Conservation (phyloP, 64 coral and sea anemone species). For the Catalaphyllia jardinei region DNA sequence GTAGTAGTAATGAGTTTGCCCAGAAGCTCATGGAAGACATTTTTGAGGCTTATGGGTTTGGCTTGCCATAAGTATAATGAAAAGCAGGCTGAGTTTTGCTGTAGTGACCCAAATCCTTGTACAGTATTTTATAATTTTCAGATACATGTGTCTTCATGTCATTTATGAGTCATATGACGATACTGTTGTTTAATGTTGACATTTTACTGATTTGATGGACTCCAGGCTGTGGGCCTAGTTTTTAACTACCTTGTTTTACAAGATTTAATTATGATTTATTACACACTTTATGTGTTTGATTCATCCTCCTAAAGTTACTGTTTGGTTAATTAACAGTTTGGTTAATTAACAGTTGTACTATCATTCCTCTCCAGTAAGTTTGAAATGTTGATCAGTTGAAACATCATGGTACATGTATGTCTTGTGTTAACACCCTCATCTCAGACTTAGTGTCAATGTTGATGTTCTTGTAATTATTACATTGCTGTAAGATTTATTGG, state of each 20-base stretch:
- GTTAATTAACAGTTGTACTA: neutral
- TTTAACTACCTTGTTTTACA: neutral
- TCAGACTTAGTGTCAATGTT: too few species aligned
- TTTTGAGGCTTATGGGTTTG: constrained; percentile 35
- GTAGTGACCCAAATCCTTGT: neutral
- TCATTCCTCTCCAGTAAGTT: neutral
- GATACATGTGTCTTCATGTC: neutral
- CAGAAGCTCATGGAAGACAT: constrained; percentile 53
- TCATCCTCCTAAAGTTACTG: neutral
- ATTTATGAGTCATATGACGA: too few species aligned
- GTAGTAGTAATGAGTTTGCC: constrained; percentile 28
- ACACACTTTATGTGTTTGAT: neutral
- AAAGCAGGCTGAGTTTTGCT: neutral
- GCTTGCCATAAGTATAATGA: constrained; percentile 11
- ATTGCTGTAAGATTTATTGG: neutral
- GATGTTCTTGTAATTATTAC: neutral
- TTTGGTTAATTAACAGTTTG: neutral
- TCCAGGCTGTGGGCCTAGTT: neutral
- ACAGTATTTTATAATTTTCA: neutral
- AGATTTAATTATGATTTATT: neutral
- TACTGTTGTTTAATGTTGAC: too few species aligned
- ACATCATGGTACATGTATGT: too few species aligned
- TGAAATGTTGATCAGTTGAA: neutral
- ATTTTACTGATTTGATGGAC: too few species aligned
- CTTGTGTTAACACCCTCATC: too few species aligned